A percentile compares a stretch with the other conserved stretches of the same genome.
Conservation (phyloP, 1,140 invertebrate species). For the Zaprionus ornatus region DNA sequence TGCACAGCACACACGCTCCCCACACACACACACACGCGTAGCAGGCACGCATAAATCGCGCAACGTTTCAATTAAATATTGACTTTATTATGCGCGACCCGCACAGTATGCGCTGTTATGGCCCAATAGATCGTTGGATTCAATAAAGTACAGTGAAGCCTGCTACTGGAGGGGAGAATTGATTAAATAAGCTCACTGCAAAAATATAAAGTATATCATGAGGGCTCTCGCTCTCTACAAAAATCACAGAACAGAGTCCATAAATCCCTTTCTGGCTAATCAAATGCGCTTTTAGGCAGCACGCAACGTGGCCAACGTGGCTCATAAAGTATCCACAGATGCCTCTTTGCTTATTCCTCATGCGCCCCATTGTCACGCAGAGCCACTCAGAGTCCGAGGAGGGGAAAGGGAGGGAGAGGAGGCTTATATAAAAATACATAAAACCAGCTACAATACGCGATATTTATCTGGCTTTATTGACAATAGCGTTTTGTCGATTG, state of each 20-base stretch:
- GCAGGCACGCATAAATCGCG: slow-evolving; percentile 51
- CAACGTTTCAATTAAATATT: slow-evolving; percentile 73
- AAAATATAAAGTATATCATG: background rate
- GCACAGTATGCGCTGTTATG: slow-evolving; percentile 32
- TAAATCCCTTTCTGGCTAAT: background rate
- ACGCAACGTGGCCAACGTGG: slow-evolving; percentile 22
- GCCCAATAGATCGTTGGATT: slow-evolving; percentile 23
- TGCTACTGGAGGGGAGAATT: background rate
- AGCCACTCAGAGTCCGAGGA: background rate
- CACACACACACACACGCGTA: background rate
- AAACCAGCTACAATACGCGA: slow-evolving; percentile 73
- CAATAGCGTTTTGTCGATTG: slow-evolving; percentile 82
- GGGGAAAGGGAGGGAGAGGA: background rate
- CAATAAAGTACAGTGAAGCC: slow-evolving; percentile 45
- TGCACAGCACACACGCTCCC: slow-evolving; percentile 16
- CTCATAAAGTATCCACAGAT: slow-evolving; percentile 16
- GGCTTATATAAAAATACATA: slow-evolving; percentile 33
- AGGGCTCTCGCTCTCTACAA: background rate
- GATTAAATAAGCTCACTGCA: slow-evolving; percentile 2
- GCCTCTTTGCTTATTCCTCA: slow-evolving; percentile 4
- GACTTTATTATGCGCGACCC: slow-evolving; percentile 56
- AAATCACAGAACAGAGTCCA: background rate
- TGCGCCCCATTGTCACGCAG: slow-evolving; percentile 26
- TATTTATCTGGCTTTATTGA: slow-evolving; percentile 82
- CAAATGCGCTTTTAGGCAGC: background rate